These are phyloP conservation scores for Temnopleurus reevesii DNA, from an alignment of 53 echinoderm and acorn worm genomes.

Conservation along the genomic window DNA sequence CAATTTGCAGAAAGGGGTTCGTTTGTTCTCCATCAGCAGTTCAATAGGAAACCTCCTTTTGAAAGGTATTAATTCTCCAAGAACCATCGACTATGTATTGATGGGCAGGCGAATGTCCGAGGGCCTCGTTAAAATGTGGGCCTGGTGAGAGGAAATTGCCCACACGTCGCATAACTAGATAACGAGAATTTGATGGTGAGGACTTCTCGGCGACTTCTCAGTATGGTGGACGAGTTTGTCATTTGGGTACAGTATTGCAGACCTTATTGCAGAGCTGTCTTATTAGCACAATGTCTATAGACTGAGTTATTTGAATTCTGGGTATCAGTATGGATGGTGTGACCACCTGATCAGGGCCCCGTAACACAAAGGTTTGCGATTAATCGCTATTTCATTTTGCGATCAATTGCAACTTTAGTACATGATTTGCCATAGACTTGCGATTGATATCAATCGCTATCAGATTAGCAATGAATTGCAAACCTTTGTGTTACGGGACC, in stretches of 20 bases:
- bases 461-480: too few relatives aligned
- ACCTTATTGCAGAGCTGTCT: background rate
- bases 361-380: too few relatives aligned
- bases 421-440: too few relatives aligned
- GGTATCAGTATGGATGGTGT: background rate
- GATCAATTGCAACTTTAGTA: too few relatives aligned
- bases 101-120: background rate
- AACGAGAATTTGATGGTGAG: constrained; percentile 16
- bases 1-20: too few relatives aligned
- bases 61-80: background rate
- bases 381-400: too few relatives aligned
- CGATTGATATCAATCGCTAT: too few relatives aligned
- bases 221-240: background rate
- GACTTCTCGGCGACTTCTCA: background rate
- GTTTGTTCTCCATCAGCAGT: background rate
- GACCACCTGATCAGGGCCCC: too few relatives aligned
- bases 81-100: background rate
- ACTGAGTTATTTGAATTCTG: background rate
- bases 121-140: constrained; percentile 1
- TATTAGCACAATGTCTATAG: background rate
- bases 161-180: background rate
- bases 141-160: background rate
- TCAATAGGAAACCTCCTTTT: background rate
- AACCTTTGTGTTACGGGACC: too few relatives aligned
- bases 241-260: background rate